These are phyloP conservation scores for Notothenia rossii DNA, from an alignment of 2,113 vertebrate species.

Conservation along the genomic window DNA sequence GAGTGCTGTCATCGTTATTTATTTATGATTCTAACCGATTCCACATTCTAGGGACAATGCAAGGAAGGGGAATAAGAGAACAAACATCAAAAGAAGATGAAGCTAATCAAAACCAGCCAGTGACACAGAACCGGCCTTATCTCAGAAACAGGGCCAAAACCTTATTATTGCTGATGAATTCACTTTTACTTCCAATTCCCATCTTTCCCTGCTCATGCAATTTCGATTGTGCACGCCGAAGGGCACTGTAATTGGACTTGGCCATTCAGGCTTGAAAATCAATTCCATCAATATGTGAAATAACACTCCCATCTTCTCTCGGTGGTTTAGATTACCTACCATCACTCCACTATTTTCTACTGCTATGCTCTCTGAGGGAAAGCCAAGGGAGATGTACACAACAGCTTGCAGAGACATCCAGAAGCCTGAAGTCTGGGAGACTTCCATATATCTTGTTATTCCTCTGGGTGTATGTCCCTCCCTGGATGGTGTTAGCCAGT, in stretches of 20 bases:
- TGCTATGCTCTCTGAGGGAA: neutral
- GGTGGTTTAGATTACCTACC: slow-evolving; percentile 37
- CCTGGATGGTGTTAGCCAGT: no score
- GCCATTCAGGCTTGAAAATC: slow-evolving; percentile 52
- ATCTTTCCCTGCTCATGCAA: slow-evolving; percentile 7
- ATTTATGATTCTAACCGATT: slow-evolving; percentile 35
- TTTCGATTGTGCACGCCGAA: slow-evolving; percentile 12
- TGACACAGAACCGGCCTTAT: slow-evolving; percentile 30
- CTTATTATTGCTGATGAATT: slow-evolving; percentile 37
- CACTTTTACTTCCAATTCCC: slow-evolving; percentile 28
- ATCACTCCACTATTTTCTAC: slow-evolving; percentile 11
- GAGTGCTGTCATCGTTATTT: neutral
- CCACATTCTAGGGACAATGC: slow-evolving; percentile 39
- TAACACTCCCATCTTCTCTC: slow-evolving; percentile 25
- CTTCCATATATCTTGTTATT: slow-evolving; percentile 12
- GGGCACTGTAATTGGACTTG: slow-evolving; percentile 55
- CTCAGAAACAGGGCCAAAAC: slow-evolving; percentile 22
- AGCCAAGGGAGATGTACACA: neutral
- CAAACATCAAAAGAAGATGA: slow-evolving; percentile 39
- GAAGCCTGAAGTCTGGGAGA: neutral
- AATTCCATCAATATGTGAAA: slow-evolving; percentile 63
- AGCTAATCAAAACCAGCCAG: slow-evolving; percentile 49
- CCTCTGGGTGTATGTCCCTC: neutral
- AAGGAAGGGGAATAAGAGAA: slow-evolving; percentile 13
- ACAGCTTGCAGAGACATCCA: neutral